phyloP scores from a whole-genome alignment of 2,113 vertebrate genomes.

The Cettia cetti region DNA sequence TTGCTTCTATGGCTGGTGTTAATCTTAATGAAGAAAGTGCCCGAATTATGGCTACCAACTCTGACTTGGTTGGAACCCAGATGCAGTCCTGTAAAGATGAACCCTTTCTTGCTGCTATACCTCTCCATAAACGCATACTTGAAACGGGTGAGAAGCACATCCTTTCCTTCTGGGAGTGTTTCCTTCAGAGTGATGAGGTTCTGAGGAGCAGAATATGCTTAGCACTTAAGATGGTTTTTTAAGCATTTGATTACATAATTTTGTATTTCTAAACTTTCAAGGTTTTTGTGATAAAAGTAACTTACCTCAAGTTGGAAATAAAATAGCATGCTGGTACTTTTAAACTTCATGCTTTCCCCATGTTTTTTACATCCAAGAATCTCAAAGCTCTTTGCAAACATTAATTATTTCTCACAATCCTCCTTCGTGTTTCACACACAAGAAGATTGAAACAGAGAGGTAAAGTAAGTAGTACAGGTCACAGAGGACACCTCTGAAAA shows the following conservation, averaged over 20 bases:
- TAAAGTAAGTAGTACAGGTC: constrained; percentile 63
- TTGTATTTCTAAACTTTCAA: constrained; percentile 7
- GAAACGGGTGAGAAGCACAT: constrained; percentile 76
- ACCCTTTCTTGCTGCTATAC: constrained; percentile 80
- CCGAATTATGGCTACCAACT: constrained; percentile 83
- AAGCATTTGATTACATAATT: background rate
- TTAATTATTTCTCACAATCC: constrained; percentile 50
- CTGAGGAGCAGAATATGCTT: background rate
- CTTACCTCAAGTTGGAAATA: background rate
- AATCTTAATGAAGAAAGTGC: constrained; percentile 88
- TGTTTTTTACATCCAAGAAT: constrained; percentile 25
- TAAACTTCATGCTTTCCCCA: background rate
- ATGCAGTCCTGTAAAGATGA: constrained; percentile 87
- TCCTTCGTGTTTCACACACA: constrained; percentile 40
- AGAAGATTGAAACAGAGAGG: constrained; percentile 12
- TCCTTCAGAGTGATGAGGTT: background rate
- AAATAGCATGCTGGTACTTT: background rate
- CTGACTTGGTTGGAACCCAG: constrained; percentile 82
- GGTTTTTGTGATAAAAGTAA: constrained; percentile 8
- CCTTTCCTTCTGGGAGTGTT: background rate
- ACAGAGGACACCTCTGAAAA: constrained; percentile 48
- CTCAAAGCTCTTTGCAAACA: constrained; percentile 43
- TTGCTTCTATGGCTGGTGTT: constrained; percentile 86
- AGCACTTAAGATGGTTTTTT: background rate
- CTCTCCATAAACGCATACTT: constrained; percentile 83